Conservation (phyloP, 2,888 invertebrate genomes). For the Lacanobia oleracea region DNA sequence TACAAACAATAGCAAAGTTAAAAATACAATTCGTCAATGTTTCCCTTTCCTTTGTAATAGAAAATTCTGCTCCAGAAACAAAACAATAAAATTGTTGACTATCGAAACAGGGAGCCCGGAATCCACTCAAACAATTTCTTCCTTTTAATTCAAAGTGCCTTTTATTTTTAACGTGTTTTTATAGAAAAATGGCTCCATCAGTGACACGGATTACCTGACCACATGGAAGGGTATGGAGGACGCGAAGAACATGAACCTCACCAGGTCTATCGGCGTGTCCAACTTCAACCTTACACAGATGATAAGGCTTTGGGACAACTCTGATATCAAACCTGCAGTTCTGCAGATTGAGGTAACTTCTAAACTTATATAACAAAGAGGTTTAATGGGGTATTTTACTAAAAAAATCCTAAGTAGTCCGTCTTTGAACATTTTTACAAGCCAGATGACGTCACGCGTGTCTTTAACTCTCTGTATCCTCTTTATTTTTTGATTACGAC, state of each 20-base stretch:
- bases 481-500: too few relatives aligned
- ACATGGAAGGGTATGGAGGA: constrained; percentile 96
- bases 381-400: too few relatives aligned
- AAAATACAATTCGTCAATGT: not conserved
- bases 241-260: constrained; percentile 92
- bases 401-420: too few relatives aligned
- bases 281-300: constrained; percentile 96
- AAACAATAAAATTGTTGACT: not conserved
- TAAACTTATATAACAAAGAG: not conserved
- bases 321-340: constrained; percentile 92
- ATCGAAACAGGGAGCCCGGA: not conserved
- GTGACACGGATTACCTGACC: constrained; percentile 93
- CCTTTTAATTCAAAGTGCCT: too few relatives aligned
- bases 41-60: not conserved
- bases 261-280: constrained; percentile 95
- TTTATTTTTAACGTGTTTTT: constrained; percentile 19
- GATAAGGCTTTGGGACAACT: constrained; percentile 92
- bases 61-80: not conserved
- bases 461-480: too few relatives aligned
- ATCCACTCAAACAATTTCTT: not conserved
- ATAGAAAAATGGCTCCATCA: constrained; percentile 85
- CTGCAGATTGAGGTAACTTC: constrained; percentile 90
- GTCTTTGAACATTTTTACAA: too few relatives aligned
- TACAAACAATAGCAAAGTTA: constrained; percentile 8
- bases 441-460: too few relatives aligned